Conservation (phyloP, 2,888 invertebrate species). For the Stenolophus ochropezus region DNA sequence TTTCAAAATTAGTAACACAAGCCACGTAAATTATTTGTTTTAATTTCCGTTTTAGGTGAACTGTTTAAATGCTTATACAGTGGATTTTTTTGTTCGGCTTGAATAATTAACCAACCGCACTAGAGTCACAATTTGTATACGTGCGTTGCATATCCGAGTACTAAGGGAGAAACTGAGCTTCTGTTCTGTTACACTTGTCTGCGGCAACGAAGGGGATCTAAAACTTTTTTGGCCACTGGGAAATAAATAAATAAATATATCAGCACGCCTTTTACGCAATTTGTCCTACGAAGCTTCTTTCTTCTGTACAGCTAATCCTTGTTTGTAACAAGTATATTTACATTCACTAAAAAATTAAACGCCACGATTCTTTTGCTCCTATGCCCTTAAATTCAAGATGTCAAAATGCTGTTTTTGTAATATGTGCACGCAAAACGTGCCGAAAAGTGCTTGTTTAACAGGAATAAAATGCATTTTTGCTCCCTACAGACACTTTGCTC, state of each 20-base stretch:
- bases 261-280: constrained; percentile 23
- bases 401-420: no score
- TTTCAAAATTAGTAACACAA: constrained; percentile 63
- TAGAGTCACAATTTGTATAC: constrained; percentile 57
- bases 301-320: neutral
- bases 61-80: constrained; percentile 61
- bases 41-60: constrained; percentile 69
- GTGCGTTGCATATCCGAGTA: constrained; percentile 52
- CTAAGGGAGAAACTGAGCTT: constrained; percentile 4
- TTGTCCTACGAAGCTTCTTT: neutral
- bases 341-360: neutral
- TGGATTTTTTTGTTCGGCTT: constrained; percentile 58
- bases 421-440: no score
- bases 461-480: no score
- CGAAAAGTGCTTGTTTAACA: no score
- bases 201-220: constrained; percentile 4
- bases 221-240: constrained; percentile 32
- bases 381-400: no score
- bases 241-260: constrained; percentile 42
- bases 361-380: no score
- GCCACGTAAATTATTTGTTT: constrained; percentile 70
- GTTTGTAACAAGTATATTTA: neutral
- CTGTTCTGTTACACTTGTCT: constrained; percentile 31
- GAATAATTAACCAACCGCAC: constrained; percentile 60
- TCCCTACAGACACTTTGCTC: no score